Conservation (phyloP, 2,113 vertebrate genomes). For the Eudorcas thomsonii region DNA sequence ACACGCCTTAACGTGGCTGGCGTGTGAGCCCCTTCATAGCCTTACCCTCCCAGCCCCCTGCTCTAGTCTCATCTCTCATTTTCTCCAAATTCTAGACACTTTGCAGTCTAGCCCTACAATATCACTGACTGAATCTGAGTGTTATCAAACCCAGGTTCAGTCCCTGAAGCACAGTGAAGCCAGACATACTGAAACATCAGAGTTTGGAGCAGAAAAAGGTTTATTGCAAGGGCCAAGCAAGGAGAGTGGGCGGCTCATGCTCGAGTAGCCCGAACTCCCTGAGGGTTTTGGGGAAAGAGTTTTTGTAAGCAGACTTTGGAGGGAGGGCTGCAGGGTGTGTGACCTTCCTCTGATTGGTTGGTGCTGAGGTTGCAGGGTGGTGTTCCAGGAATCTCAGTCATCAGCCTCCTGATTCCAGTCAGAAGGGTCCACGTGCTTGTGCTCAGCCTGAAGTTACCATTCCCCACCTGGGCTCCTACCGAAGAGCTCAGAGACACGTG, state of each 20-base stretch:
- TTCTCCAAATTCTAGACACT: not conserved
- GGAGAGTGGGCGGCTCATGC: not conserved
- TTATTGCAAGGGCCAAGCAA: not conserved
- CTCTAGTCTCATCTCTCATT: not conserved
- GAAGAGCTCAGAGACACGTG: not conserved
- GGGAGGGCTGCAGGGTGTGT: not conserved
- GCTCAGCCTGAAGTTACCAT: not conserved
- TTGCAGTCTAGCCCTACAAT: accelerated
- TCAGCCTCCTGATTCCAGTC: not conserved
- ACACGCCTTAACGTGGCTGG: not conserved
- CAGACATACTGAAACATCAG: not conserved
- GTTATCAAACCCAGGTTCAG: not conserved
- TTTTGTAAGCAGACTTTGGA: not conserved
- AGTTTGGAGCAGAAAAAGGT: not conserved
- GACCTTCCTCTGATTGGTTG: not conserved
- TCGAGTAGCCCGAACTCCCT: not conserved
- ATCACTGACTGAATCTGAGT: not conserved
- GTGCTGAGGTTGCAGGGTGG: not conserved
- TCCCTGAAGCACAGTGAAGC: not conserved
- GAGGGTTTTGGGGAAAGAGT: not conserved
- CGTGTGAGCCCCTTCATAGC: not conserved
- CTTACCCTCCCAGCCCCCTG: not conserved
- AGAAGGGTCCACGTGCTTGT: not conserved
- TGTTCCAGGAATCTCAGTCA: not conserved
- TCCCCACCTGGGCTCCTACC: accelerated